Evolutionary conservation across 2,888 invertebrate genomes (phyloP).

Genomic region (Pachliopta kotzebuea): DNA sequence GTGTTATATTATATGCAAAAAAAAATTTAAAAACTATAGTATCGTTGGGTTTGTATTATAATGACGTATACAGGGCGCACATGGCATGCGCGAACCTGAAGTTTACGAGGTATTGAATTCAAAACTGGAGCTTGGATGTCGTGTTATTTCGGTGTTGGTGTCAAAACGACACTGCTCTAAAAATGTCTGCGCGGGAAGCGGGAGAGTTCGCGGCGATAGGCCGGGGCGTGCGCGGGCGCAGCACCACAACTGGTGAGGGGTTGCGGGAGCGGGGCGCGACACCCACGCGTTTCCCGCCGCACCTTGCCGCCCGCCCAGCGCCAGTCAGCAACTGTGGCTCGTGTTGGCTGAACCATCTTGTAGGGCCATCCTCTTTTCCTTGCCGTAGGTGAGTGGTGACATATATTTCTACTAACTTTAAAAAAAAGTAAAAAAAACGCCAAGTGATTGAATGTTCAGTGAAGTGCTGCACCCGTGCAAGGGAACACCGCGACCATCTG

Average conservation of each 20-base stretch:
- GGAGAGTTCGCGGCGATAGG: slow-evolving; percentile 39
- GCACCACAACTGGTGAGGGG: slow-evolving; percentile 34
- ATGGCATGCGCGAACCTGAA: slow-evolving; percentile 33
- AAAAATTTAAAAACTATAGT: background rate
- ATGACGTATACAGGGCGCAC: slow-evolving; percentile 19
- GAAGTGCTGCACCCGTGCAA: slow-evolving; percentile 59
- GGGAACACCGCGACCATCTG: slow-evolving; percentile 46
- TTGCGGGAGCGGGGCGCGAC: slow-evolving; percentile 47
- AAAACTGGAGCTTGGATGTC: slow-evolving; percentile 60
- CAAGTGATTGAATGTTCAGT: slow-evolving; percentile 58
- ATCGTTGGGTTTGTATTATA: slow-evolving; percentile 1
- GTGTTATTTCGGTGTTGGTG: slow-evolving; percentile 79
- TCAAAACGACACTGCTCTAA: slow-evolving; percentile 78
- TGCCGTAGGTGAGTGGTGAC: slow-evolving; percentile 74
- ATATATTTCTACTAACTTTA: slow-evolving; percentile 41
- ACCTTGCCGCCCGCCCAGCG: slow-evolving; percentile 74
- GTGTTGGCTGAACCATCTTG: slow-evolving; percentile 83
- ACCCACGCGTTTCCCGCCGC: slow-evolving; percentile 72
- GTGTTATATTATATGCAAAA: too few species aligned
- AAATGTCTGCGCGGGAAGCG: slow-evolving; percentile 63
- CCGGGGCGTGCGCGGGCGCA: slow-evolving; percentile 37
- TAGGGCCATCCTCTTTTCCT: slow-evolving; percentile 78
- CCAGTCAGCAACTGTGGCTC: slow-evolving; percentile 79
- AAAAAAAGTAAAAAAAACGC: slow-evolving; percentile 36
- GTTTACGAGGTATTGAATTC: slow-evolving; percentile 56